Percentiles rank a stretch among this genome's conserved stretches.
Conservation (phyloP, 1,140 invertebrate genomes). For the Tetragnatha versicolor region DNA sequence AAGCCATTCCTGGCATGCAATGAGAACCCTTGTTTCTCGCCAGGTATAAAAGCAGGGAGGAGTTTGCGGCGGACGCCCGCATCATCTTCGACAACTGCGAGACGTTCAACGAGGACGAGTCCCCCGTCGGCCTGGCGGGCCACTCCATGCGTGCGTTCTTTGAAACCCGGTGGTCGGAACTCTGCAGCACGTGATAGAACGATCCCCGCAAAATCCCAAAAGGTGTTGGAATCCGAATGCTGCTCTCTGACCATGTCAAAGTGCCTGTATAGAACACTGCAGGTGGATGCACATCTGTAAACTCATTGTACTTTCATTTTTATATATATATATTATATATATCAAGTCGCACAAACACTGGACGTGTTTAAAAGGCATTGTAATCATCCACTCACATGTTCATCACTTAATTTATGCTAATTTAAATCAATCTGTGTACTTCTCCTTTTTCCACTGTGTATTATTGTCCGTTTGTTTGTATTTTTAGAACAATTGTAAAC, state of each 20-base stretch:
- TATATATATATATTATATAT: conserved; percentile 33
- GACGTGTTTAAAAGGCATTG: conserved; percentile 22
- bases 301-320: conserved; percentile 47
- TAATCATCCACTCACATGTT: conserved; percentile 23
- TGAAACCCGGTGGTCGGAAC: conserved; percentile 82
- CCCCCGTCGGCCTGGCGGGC: conserved; percentile 92
- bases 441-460: conserved; percentile 24
- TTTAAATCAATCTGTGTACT: conserved; percentile 43
- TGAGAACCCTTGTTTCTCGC: conserved; percentile 57
- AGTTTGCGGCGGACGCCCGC: conserved; percentile 87
- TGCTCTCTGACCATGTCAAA: conserved; percentile 29
- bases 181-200: conserved; percentile 60
- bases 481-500: conserved; percentile 46
- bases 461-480: conserved; percentile 41
- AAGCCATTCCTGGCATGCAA: no score
- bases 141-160: conserved; percentile 91
- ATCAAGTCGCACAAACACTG: conserved; percentile 50
- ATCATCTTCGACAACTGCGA: conserved; percentile 97
- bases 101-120: conserved; percentile 97
- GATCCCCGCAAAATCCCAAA: background rate
- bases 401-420: conserved; percentile 54
- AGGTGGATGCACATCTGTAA: conserved; percentile 50
- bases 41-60: conserved; percentile 86
- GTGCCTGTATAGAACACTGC: conserved; percentile 45
- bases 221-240: background rate